Evolutionary conservation across 2,113 vertebrate genomes (phyloP), one percentile per base, ranked within the genome.

Genomic region (Cyprinodon variegatus): DNA sequence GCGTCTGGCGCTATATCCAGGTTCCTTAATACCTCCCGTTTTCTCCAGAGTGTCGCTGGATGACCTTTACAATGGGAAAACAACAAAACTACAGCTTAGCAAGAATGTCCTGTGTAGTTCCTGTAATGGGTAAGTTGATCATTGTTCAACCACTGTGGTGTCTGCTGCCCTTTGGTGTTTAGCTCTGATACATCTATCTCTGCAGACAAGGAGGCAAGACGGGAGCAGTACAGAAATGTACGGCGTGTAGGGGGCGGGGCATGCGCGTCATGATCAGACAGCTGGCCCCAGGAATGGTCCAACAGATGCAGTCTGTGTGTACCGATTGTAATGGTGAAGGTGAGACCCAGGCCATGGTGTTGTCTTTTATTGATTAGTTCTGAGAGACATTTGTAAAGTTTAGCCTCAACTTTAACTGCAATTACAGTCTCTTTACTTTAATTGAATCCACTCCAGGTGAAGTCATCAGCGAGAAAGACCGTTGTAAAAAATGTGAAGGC

Each of bases 401-500:
- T 7, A 45, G 43, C 9, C 43, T 45, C 2, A 45, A 45, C 43
- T 10, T 11, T 45, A 40, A 12, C 29, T 0, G 1, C 6, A 0
- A 38, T 13, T 8, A 3, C 0, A 10, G 4, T n/a, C 11, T 50
- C 1, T 13, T 39, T 29, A 0, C 61, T 3, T 11, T 2, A 59
- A 11, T 36, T 45, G 39, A 3, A 68, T 12, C 29, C 61, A 10
- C 37, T 48, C 38, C 83, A 99, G 98, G 98, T 65, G 98, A 99
- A 93, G 98, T 99, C 80, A 99, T 99, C 90, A 98, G 96, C 70
- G 98, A 99, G 93, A 98, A 98, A 85, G 98, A 99, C 87, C 97
- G 97, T 88, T 99, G 98, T 95, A 99, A 98, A 96, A 98, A 99
- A 92, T 99, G 98, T 76, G 98, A 99, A 92, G 98, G 98, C 50